Evolutionary conservation across 2,888 invertebrate genomes (phyloP), one percentile per base, ranked within the genome.

Genomic region (Erebia palarica): DNA sequence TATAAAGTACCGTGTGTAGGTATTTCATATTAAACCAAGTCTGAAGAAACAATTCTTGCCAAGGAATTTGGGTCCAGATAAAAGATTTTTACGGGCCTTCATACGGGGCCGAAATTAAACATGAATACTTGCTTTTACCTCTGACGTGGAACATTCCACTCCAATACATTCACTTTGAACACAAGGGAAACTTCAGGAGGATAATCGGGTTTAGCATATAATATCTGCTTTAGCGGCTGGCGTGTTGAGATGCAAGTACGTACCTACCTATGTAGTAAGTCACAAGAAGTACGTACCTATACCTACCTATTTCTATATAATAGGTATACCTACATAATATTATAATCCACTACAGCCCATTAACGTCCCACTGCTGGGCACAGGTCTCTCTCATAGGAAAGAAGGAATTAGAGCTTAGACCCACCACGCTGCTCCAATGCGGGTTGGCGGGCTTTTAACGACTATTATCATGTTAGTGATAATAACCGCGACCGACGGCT

Each of bases 61-160:
- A 74, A 84, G 81, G 88, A 89, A 91, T 90, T 86, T 74, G 83
- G 86, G 87, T 86, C 82, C 85, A 86, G 86, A 86, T 83, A 86
- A 89, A 88, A 89, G 84, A 79, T 66, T 90, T 88, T 89, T 86
- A 82, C 81, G 82, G 82, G 81, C 83, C 83, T 85, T 86, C 79
- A 84, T 86, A 83, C 76, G 79, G 82, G 82, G 86, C 84, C 84
- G 88, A 92, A 91, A 92, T 92, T 91, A 90, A 90, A 91, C 90
- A 91, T 91, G 90, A 91, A 91, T 92, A 90, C 91, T 88, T 91
- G 87, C 90, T 86, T 86, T 90, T 92, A 90, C 92, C 92, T 88
- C 84, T 87, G 89, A 89, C 85, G 89, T 87, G 90, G 87, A 91
- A 90, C 86, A 90, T 92, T 92, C 92, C 92, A 84, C 86, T 86